phyloP scores from a whole-genome alignment of 2,888 invertebrate species.

The Apamea crenata region DNA sequence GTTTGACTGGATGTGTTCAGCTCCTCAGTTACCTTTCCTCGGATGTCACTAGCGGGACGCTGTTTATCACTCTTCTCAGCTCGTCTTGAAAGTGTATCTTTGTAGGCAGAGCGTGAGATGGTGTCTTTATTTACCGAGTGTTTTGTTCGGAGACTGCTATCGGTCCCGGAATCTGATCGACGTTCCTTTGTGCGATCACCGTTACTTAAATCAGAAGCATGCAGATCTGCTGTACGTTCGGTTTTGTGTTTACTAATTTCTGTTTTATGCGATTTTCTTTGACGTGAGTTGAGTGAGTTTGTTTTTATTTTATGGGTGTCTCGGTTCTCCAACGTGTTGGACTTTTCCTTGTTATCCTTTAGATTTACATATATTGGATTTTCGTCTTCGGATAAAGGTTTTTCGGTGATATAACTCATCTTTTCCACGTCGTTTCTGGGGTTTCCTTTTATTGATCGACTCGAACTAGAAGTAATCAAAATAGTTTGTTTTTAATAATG shows the following conservation, averaged over 20 bases:
- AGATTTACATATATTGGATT: slow-evolving; percentile 75
- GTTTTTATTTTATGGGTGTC: slow-evolving; percentile 37
- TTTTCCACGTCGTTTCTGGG: slow-evolving; percentile 43
- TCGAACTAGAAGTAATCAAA: slow-evolving; percentile 62
- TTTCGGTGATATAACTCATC: slow-evolving; percentile 31
- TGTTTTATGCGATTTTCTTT: slow-evolving; percentile 43
- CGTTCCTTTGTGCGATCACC: slow-evolving; percentile 42
- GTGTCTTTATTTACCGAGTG: slow-evolving; percentile 61
- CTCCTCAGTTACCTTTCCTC: slow-evolving; percentile 49
- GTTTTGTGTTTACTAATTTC: slow-evolving; percentile 46
- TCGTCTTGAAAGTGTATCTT: slow-evolving; percentile 52
- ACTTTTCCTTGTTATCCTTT: slow-evolving; percentile 57
- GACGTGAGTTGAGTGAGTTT: slow-evolving; percentile 29
- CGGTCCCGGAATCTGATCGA: slow-evolving; percentile 49
- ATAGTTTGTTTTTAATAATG: slow-evolving; percentile 32
- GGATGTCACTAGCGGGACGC: slow-evolving; percentile 40
- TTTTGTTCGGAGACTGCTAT: slow-evolving; percentile 57
- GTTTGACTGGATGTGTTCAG: slow-evolving; percentile 26
- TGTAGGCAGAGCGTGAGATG: slow-evolving; percentile 52
- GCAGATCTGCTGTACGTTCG: slow-evolving; percentile 11
- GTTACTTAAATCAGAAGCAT: slow-evolving; percentile 31
- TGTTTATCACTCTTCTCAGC: slow-evolving; percentile 54
- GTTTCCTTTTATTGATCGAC: slow-evolving; percentile 57
- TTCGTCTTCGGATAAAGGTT: slow-evolving; percentile 65
- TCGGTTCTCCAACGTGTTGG: slow-evolving; percentile 25